Evolutionary conservation across 2,888 invertebrate genomes (phyloP), one percentile per base, ranked within the genome.

Genomic region (Endotricha flammealis): DNA sequence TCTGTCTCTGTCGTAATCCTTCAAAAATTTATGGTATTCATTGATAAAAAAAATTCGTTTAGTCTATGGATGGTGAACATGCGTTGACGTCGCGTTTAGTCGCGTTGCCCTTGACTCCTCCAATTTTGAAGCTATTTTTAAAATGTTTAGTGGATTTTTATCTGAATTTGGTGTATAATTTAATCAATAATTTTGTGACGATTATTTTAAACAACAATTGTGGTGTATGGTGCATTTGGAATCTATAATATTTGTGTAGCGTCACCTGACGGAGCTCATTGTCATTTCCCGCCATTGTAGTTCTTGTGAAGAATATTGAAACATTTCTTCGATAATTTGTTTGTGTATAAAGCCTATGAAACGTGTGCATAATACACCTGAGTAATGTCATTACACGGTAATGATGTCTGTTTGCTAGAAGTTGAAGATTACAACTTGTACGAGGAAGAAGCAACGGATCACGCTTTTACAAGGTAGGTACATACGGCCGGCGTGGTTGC

Each of bases 221-320:
- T 42, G 42, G 52, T 58, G 57, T 45, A 42, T 51, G 42, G 40
- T 49, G 41, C 40, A 42, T 44, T 55, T 45, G 53, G 63, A 60
- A 59, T 54, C 58, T 59, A 53, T 47, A 48, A 57, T 74, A 67
- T 67, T 70, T 57, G 68, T 69, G 66, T 74, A 75, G 87, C 87
- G 87, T 87, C 87, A 86, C 85, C 86, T 86, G 86, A 86, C 85
- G 65, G 78, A 64, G 63, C 76, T 82, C 83, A 82, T 86, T 86
- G 87, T 87, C 86, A 85, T 87, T 87, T 87, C 87, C 87, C 87
- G 87, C 87, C 87, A 87, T 87, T 87, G 87, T 86, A 82, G 80
- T 64, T 70, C 63, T 73, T 73, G 69, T 65, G 65, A 64, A 58
- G 66, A 66, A 44, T 63, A n/a, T 62, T 57, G 56, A 44, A 50